phyloP scores from a whole-genome alignment of 2,888 invertebrate genomes.

The Eledone cirrhosa region DNA sequence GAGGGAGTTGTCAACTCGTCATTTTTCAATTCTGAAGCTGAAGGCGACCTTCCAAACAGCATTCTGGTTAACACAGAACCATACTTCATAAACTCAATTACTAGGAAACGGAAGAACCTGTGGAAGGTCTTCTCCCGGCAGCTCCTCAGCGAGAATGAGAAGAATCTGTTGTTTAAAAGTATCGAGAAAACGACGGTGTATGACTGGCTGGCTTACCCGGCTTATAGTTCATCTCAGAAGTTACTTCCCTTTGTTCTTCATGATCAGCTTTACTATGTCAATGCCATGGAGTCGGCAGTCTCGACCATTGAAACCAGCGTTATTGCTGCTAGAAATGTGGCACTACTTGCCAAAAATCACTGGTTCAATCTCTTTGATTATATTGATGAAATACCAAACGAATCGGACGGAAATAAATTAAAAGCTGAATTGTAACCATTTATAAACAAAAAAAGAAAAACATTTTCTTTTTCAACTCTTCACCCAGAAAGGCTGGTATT shows the following conservation, averaged over 20 bases:
- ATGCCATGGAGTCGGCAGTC: slow-evolving; percentile 75
- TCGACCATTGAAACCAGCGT: slow-evolving; percentile 77
- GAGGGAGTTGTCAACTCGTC: slow-evolving; percentile 69
- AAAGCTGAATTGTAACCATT: slow-evolving; percentile 9
- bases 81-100: slow-evolving; percentile 69
- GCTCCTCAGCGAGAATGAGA: slow-evolving; percentile 66
- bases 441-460: no score
- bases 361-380: slow-evolving; percentile 56
- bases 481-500: background rate
- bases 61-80: slow-evolving; percentile 69
- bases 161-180: slow-evolving; percentile 69
- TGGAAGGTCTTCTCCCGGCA: slow-evolving; percentile 73
- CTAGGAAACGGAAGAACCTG: slow-evolving; percentile 64
- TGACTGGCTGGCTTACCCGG: slow-evolving; percentile 60
- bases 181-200: slow-evolving; percentile 49
- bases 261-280: slow-evolving; percentile 72
- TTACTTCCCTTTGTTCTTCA: slow-evolving; percentile 70
- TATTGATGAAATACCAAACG: slow-evolving; percentile 48
- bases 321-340: slow-evolving; percentile 73
- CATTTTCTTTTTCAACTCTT: no score
- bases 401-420: background rate
- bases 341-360: slow-evolving; percentile 70
- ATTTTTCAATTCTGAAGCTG: slow-evolving; percentile 66
- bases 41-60: slow-evolving; percentile 59
- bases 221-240: slow-evolving; percentile 55